phyloP scores from a whole-genome alignment of 2,797 vertebrate genomes.

The Chanos chanos region DNA sequence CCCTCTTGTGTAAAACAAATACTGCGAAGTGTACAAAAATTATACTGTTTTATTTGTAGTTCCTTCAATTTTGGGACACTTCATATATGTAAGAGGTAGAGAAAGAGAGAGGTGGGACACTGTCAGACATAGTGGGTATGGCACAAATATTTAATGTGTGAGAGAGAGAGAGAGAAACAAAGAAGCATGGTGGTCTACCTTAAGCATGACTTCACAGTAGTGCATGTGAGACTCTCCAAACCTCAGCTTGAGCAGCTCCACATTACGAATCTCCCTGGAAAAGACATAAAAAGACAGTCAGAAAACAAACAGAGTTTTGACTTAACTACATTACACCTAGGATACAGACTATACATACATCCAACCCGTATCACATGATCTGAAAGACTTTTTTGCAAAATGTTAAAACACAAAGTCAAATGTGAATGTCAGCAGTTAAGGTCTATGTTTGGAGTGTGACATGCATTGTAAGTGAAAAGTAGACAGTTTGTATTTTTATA shows the following conservation, averaged over 20 bases:
- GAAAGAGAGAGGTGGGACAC: too few relatives aligned
- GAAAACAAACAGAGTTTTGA: not conserved
- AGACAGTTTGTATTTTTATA: not conserved
- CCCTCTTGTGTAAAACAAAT: too few relatives aligned
- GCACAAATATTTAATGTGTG: not conserved
- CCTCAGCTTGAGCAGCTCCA: slow-evolving; percentile 94
- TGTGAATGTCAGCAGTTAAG: not conserved
- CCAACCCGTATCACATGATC: not conserved
- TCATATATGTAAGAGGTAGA: too few relatives aligned
- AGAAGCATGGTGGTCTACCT: slow-evolving; percentile 64
- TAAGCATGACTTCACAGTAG: slow-evolving; percentile 97
- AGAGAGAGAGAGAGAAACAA: not conserved
- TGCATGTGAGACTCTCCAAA: slow-evolving; percentile 98
- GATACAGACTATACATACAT: not conserved
- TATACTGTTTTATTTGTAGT: too few relatives aligned
- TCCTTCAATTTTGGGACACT: too few relatives aligned
- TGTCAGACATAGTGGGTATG: too few relatives aligned
- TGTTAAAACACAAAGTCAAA: not conserved
- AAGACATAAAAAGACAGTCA: slow-evolving; percentile 22
- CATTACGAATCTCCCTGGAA: slow-evolving; percentile 95
- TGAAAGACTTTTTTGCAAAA: not conserved
- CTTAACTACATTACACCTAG: not conserved
- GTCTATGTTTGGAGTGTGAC: not conserved
- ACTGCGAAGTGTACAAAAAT: too few relatives aligned
- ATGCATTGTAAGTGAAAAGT: not conserved